Evolutionary conservation across 1,140 invertebrate genomes (phyloP).

Genomic region (Drosophila bocki): DNA sequence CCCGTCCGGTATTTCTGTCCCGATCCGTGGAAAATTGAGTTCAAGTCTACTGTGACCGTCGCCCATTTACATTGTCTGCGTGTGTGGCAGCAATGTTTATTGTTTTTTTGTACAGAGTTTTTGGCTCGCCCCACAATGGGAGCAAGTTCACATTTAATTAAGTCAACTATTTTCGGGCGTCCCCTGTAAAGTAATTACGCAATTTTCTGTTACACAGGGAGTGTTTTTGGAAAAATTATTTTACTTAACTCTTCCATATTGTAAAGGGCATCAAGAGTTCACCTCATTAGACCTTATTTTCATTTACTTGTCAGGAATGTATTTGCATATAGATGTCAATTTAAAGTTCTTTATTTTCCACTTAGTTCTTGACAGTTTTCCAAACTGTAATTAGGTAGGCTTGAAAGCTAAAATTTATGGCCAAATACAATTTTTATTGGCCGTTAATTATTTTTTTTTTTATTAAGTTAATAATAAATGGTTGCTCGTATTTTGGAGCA

Average conservation of each 20-base stretch:
- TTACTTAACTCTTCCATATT: not conserved
- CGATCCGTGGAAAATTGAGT: constrained; percentile 51
- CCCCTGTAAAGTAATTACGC: constrained; percentile 43
- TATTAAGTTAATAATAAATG: not conserved
- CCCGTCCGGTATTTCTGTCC: constrained; percentile 13
- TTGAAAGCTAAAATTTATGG: not conserved
- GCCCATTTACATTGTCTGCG: constrained; percentile 29
- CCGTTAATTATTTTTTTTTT: not conserved
- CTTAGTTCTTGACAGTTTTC: not conserved
- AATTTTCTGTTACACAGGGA: constrained; percentile 39
- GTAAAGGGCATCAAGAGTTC: not conserved
- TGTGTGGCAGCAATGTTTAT: constrained; percentile 43
- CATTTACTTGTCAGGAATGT: no score
- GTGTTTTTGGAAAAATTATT: not conserved
- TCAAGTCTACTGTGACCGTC: constrained; percentile 59
- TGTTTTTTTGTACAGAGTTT: constrained; percentile 24
- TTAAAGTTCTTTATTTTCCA: not conserved
- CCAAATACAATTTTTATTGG: not conserved
- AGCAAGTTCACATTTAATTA: constrained; percentile 77
- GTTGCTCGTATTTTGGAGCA: not conserved
- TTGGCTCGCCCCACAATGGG: constrained; percentile 46
- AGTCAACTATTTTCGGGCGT: constrained; percentile 61
- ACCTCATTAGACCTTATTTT: not conserved
- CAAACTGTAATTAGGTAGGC: not conserved
- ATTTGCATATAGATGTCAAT: not conserved